These are phyloP conservation scores for Callaeas wilsoni DNA, from an alignment of 2,113 vertebrate genomes.

Conservation along the genomic window DNA sequence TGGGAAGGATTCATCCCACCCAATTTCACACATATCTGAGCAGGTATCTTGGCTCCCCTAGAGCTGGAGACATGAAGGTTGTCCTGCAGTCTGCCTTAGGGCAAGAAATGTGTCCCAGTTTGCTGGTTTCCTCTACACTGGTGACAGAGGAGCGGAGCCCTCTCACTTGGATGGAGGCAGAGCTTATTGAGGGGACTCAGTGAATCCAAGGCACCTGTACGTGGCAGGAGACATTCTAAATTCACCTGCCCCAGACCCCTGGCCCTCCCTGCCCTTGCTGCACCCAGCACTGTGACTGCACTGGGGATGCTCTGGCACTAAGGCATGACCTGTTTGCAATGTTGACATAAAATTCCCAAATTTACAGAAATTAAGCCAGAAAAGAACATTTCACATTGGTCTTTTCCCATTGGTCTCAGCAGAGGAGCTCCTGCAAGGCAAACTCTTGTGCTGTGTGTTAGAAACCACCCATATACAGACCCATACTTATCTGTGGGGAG, in stretches of 20 bases:
- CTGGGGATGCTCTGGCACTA: not conserved
- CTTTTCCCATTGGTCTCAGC: not conserved
- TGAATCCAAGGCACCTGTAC: not conserved
- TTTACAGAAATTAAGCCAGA: not conserved
- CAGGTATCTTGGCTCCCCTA: not conserved
- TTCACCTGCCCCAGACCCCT: not conserved
- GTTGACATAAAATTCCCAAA: not conserved
- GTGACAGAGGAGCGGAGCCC: not conserved
- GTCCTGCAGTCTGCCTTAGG: not conserved
- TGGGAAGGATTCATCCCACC: not conserved
- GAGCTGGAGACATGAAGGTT: not conserved
- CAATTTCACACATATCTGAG: not conserved
- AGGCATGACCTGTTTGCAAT: not conserved
- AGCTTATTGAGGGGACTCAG: not conserved
- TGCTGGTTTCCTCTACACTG: not conserved
- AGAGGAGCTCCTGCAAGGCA: not conserved
- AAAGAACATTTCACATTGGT: not conserved
- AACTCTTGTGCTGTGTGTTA: not conserved
- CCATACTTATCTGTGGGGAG: not conserved
- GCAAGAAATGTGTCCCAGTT: not conserved
- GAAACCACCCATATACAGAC: not conserved
- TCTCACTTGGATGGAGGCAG: not conserved
- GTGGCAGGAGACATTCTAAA: not conserved
- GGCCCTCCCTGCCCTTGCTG: not conserved
- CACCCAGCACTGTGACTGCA: not conserved